These are phyloP conservation scores for Yoshiicerus persimilis DNA, from an alignment of 1,140 invertebrate genomes.

Conservation along the genomic window DNA sequence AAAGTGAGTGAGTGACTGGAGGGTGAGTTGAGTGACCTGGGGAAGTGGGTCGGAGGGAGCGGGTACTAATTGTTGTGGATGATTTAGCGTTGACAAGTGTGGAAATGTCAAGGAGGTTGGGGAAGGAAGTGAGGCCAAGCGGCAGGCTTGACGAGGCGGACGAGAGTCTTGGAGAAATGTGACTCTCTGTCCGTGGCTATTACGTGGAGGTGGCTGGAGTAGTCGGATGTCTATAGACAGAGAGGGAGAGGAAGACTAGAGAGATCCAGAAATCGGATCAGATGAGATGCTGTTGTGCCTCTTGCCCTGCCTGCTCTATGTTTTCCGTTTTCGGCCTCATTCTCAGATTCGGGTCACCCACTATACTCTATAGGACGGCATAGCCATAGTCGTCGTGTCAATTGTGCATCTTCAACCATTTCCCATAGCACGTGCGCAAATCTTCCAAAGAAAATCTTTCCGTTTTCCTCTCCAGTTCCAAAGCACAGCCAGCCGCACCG, in stretches of 20 bases:
- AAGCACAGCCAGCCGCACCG: neutral
- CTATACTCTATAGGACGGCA: too few species aligned
- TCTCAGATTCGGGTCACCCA: neutral
- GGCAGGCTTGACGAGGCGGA: neutral
- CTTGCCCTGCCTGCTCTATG: neutral
- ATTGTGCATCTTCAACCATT: conserved; percentile 12
- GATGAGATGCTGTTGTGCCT: neutral
- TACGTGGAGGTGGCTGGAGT: neutral
- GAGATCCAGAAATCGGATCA: neutral
- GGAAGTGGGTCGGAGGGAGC: neutral
- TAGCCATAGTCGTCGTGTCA: neutral
- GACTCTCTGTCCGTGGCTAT: neutral
- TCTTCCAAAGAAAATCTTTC: neutral
- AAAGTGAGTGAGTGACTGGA: neutral
- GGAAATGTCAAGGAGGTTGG: too few species aligned
- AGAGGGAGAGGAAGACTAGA: neutral
- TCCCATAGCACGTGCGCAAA: conserved; percentile 1
- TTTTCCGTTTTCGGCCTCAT: neutral
- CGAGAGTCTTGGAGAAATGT: neutral
- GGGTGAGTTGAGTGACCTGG: neutral
- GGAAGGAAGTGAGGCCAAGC: neutral
- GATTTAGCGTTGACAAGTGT: too few species aligned
- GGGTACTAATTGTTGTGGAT: too few species aligned
- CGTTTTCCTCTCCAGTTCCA: neutral
- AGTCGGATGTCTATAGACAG: neutral